Evolutionary conservation across 2,888 invertebrate species (phyloP), one percentile per base, ranked within the genome.

Genomic region (Rhogogaster chlorosoma): DNA sequence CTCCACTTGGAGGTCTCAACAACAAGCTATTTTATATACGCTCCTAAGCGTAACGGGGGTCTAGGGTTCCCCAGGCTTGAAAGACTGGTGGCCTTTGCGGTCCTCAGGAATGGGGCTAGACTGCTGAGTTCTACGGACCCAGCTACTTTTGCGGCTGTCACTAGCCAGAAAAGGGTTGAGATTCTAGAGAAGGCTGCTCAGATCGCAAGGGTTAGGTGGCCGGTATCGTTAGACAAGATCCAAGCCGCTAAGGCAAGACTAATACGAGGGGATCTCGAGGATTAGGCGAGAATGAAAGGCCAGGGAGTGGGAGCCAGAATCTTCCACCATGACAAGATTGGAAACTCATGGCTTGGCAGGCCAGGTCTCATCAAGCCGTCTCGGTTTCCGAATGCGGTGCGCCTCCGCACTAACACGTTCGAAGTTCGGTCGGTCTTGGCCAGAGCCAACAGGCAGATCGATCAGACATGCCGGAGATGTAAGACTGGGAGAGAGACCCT

Each of bases 171-270:
- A 0, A 64, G 29, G 12, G 1, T 29, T 4, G 29, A 6, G 12
- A 1, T 3, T 0, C 49, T 15, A 0, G 12, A 42, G 26, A 22
- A 45, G 0, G 49, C 49, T 1, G 75, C 75, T 0, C 12, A 71
- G 1, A 32, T 5, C 0, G 15, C 61, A 0, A 22, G 64, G 9
- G 10, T 80, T 0, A n/a, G 22, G 2, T 80, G 93, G 92, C 93
- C 93, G 91, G 93, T 94, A 93, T 93, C 93, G 92, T 1, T 45
- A 6, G 36, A 84, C 42, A 15, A 53, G 9, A 7, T 75, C 1
- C 18, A 84, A 0, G 26, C n/a, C 2, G 5, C 7, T 18, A 84
- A 84, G 26, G 2, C 2, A 12, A 12, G 6, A 0, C 7, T 29
- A 0, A 73, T 32, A 36, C 9, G 42, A 18, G 36, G 5, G 1